Percentiles rank a stretch among this genome's conserved stretches.
Conservation (phyloP, 2,113 vertebrate genomes). For the Clarias batrachus region DNA sequence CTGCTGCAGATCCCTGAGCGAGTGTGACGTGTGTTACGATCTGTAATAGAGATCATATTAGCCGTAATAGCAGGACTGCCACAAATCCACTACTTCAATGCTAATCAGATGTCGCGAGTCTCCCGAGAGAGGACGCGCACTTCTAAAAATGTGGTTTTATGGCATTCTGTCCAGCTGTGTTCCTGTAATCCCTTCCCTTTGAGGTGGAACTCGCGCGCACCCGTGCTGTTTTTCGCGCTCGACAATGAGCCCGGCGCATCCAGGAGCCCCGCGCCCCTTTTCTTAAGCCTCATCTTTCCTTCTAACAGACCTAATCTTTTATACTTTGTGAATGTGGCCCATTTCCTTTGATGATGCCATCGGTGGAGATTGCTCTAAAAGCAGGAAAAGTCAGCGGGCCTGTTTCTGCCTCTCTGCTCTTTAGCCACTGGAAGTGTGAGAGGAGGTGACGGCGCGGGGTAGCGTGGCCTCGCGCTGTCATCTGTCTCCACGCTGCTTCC, state of each 20-base stretch:
- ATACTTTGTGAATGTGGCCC: slow-evolving; percentile 55
- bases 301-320: slow-evolving; percentile 55
- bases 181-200: slow-evolving; percentile 49
- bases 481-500: not conserved
- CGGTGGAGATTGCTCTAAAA: slow-evolving; percentile 60
- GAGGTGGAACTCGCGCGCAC: slow-evolving; percentile 36
- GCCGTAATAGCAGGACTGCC: slow-evolving; percentile 26
- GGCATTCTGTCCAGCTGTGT: slow-evolving; percentile 55
- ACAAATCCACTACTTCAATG: slow-evolving; percentile 53
- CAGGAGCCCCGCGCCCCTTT: slow-evolving; percentile 48
- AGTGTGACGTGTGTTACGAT: not conserved
- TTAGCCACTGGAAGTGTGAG: slow-evolving; percentile 15
- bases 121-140: not conserved
- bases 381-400: slow-evolving; percentile 51
- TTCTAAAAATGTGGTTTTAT: slow-evolving; percentile 29
- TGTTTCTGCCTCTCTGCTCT: slow-evolving; percentile 31
- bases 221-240: slow-evolving; percentile 48
- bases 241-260: slow-evolving; percentile 59
- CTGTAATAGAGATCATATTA: slow-evolving; percentile 19
- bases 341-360: slow-evolving; percentile 65
- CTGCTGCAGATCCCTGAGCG: not conserved
- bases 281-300: slow-evolving; percentile 59
- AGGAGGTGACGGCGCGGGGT: slow-evolving; percentile 34
- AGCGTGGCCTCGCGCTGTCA: slow-evolving; percentile 30
- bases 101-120: slow-evolving; percentile 50